A percentile compares a stretch with the other conserved stretches of the same genome.
Evolutionary conservation across 2,888 invertebrate genomes (phyloP).

Genomic region (Sinodicranocentrus sp.): DNA sequence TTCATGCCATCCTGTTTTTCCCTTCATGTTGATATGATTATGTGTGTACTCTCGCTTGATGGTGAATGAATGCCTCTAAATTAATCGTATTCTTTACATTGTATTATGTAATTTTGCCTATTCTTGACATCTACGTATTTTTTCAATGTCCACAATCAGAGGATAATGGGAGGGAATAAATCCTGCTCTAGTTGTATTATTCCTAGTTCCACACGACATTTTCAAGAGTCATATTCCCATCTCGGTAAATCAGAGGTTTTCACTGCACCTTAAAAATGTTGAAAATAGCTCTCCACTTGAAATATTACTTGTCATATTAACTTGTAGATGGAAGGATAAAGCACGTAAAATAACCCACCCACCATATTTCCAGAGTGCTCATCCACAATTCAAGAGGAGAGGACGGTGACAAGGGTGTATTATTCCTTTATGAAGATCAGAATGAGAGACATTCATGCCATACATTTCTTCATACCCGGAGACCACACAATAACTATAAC

Average conservation of each 20-base stretch:
- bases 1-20: constrained; percentile 12
- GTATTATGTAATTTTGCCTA: constrained; percentile 38
- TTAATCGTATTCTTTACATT: constrained; percentile 60
- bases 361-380: constrained; percentile 11
- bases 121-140: constrained; percentile 40
- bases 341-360: constrained; percentile 57
- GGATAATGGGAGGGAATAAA: constrained; percentile 41
- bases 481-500: background rate
- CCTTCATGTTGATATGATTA: background rate
- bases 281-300: constrained; percentile 41
- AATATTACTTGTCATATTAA: constrained; percentile 60
- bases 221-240: too few species aligned
- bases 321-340: constrained; percentile 62
- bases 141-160: constrained; percentile 55
- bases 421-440: background rate
- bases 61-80: constrained; percentile 29
- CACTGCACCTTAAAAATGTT: constrained; percentile 31
- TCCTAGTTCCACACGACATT: constrained; percentile 5
- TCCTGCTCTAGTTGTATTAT: constrained; percentile 40
- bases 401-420: constrained; percentile 11
- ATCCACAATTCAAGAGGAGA: constrained; percentile 48
- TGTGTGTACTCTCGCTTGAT: background rate
- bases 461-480: background rate
- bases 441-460: background rate
- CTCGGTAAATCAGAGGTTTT: constrained; percentile 51